Evolutionary conservation across 2,113 vertebrate genomes (phyloP), one percentile per base, ranked within the genome.

Genomic region (Heptranchias perlo): DNA sequence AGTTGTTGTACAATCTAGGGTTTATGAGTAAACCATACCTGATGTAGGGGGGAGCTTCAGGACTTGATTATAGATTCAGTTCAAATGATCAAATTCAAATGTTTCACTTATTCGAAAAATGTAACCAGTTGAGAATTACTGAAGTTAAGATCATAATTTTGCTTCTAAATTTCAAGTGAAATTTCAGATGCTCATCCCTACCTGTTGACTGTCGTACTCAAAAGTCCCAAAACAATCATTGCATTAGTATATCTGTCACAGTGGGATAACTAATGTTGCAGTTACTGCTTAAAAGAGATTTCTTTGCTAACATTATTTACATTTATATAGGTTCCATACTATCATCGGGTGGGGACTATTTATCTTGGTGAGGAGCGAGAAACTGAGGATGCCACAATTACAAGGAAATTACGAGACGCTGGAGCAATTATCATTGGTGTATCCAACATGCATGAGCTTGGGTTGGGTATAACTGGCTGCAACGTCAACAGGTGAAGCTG

Each of bases 401-500:
- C 97, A 96, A 97, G 96, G 95, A 97, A 97, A 96, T 96, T 97
- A 65, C 96, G 97, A 91, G 96, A 97, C 93, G 97, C 97, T 91
- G 97, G 97, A 44, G 97, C 97, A 78, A 18, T 97, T 73, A 97
- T 97, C 96, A 97, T 97, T 84, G 97, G 97, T 0, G 97, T 97
- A 86, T 97, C 97, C 95, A 97, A 97, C 47, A 97, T 97, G 97
- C 97, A 97, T 4, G 97, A 97, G 91, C 96, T 97, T 69, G 97
- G 97, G 14, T 96, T 94, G 93, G 97, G 97, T 95, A 96, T 97
- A 96, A 97, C 96, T 67, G 97, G 97, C 96, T 97, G 97, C 96
- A 97, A 97, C 62, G 97, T 97, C 95, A 97, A 97, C 54, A 97
- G 97, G 97, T 97, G 97, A 97, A 18, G 1, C 31, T 6, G 58